Conservation (phyloP, 2,113 vertebrate species). For the Cyphomyrus plagiostoma region DNA sequence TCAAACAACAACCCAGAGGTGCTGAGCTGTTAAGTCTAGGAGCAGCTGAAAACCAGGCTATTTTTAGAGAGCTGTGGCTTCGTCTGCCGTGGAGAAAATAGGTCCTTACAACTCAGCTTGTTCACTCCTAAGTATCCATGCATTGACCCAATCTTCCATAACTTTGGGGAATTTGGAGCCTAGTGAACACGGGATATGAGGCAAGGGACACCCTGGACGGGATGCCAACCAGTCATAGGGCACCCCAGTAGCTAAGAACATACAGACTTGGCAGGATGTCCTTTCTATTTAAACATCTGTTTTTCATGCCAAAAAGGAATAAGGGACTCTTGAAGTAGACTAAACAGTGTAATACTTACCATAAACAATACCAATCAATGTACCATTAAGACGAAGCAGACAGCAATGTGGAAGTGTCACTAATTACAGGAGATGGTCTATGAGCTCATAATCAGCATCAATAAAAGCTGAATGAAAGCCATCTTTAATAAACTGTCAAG, state of each 20-base stretch:
- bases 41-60: constrained; percentile 58
- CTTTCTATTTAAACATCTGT: not conserved
- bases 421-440: not conserved
- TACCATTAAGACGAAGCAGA: not conserved
- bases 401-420: not conserved
- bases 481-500: not conserved
- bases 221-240: not conserved
- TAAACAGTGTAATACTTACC: not conserved
- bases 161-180: not conserved
- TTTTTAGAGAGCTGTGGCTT: constrained; percentile 54
- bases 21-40: constrained; percentile 56
- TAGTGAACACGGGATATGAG: not conserved
- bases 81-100: constrained; percentile 31
- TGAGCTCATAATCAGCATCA: not conserved
- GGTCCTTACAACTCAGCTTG: not conserved
- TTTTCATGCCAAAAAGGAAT: not conserved
- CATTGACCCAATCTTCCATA: not conserved
- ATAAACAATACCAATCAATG: not conserved
- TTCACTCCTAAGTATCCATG: not conserved
- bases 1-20: not conserved
- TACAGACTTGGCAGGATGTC: not conserved
- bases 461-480: not conserved
- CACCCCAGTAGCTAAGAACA: not conserved
- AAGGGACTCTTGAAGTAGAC: not conserved
- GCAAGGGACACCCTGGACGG: not conserved